Evolutionary conservation across 1,140 invertebrate genomes (phyloP).

Genomic region (Aethina tumida): DNA sequence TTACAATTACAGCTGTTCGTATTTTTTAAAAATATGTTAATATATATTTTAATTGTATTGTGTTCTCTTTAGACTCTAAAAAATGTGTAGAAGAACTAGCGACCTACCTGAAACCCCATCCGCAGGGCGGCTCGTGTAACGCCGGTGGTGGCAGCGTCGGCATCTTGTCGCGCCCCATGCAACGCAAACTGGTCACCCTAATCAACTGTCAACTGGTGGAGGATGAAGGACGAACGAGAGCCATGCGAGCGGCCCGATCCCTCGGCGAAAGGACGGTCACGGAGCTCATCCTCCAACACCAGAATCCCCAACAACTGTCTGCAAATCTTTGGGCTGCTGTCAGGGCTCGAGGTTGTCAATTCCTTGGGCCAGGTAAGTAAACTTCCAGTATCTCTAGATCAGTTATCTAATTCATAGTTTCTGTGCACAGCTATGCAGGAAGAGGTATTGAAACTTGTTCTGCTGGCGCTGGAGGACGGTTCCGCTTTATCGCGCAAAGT

Average conservation of each 20-base stretch:
- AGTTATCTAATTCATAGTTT: not conserved
- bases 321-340: slow-evolving; percentile 96
- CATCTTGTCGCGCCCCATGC: slow-evolving; percentile 66
- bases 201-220: slow-evolving; percentile 89
- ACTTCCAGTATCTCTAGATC: not conserved
- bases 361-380: slow-evolving; percentile 84
- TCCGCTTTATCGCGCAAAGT: slow-evolving; percentile 95
- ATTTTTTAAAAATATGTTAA: too few species aligned
- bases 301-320: slow-evolving; percentile 86
- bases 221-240: slow-evolving; percentile 72
- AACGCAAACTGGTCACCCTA: slow-evolving; percentile 85
- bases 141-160: slow-evolving; percentile 18
- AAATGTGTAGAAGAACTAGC: slow-evolving; percentile 81
- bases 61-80: slow-evolving; percentile 62
- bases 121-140: slow-evolving; percentile 28
- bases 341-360: slow-evolving; percentile 92
- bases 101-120: slow-evolving; percentile 64
- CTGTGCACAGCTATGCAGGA: slow-evolving; percentile 82
- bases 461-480: slow-evolving; percentile 91
- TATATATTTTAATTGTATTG: too few species aligned
- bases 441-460: slow-evolving; percentile 89
- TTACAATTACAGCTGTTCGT: too few species aligned
- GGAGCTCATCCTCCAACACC: slow-evolving; percentile 89
- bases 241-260: slow-evolving; percentile 76
- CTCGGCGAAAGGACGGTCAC: slow-evolving; percentile 91